A percentile compares a stretch with the other conserved stretches of the same genome.
Conservation (phyloP, 2,888 invertebrate species). For the Drosophila acutilabella region DNA sequence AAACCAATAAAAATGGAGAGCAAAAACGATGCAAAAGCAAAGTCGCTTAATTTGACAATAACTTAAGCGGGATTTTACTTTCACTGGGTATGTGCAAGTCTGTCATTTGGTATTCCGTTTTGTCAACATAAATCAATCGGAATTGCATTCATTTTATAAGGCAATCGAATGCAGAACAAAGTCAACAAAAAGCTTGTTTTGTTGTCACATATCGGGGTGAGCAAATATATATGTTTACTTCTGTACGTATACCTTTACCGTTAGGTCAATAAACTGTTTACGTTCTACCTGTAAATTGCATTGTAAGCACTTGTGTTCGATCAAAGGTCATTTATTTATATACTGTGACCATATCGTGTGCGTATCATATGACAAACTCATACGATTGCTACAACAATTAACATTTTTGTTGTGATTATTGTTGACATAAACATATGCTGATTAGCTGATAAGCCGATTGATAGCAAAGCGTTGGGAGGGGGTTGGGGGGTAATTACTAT, state of each 20-base stretch:
- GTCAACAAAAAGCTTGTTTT: conserved; percentile 14
- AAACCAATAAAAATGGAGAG: background rate
- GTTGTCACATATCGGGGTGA: background rate
- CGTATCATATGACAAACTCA: conserved; percentile 30
- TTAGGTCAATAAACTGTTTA: conserved; percentile 25
- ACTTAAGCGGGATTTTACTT: background rate
- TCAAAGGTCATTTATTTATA: conserved; percentile 23
- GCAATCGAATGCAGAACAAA: conserved; percentile 39
- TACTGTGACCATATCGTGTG: conserved; percentile 10
- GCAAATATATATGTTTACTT: background rate
- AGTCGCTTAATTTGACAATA: background rate
- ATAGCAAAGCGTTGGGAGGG: background rate
- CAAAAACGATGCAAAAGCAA: background rate
- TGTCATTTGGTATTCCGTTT: background rate
- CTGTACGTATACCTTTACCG: background rate
- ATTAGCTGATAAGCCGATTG: conserved; percentile 36
- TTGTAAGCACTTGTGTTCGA: conserved; percentile 6
- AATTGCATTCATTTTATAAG: conserved; percentile 43
- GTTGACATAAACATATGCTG: conserved; percentile 37
- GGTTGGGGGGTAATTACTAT: background rate
- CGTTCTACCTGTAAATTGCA: conserved; percentile 12
- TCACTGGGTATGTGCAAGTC: background rate
- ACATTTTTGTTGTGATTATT: conserved; percentile 23
- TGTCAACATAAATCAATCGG: conserved; percentile 20
- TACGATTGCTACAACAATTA: conserved; percentile 21